phyloP scores from a whole-genome alignment of 2,113 vertebrate genomes.

The Sphaerodactylus townsendi region DNA sequence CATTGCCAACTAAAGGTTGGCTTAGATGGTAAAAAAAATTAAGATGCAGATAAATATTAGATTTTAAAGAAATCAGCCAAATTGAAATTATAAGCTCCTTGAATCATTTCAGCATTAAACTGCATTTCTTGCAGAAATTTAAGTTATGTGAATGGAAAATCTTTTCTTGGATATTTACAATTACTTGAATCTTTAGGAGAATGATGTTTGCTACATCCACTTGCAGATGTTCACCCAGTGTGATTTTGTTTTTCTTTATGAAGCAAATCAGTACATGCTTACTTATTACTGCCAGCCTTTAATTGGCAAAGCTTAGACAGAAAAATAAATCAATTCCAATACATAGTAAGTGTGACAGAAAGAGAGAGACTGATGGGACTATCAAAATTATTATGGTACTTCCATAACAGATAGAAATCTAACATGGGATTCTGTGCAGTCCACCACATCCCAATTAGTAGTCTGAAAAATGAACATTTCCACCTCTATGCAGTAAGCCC shows the following conservation, averaged over 20 bases:
- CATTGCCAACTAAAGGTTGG: constrained; percentile 49
- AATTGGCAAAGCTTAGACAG: constrained; percentile 55
- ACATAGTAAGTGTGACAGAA: neutral
- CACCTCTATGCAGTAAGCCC: neutral
- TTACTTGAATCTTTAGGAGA: constrained; percentile 64
- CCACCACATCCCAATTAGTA: neutral
- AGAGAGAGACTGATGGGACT: neutral
- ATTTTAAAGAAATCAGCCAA: constrained; percentile 33
- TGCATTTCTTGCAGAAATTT: constrained; percentile 59
- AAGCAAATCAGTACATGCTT: constrained; percentile 65
- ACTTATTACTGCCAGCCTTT: constrained; percentile 65
- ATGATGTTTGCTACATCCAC: constrained; percentile 46
- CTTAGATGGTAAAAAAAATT: constrained; percentile 48
- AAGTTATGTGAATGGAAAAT: constrained; percentile 65
- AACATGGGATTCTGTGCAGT: neutral
- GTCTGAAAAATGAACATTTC: neutral
- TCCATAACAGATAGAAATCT: neutral
- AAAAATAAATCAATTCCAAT: constrained; percentile 32
- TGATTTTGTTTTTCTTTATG: constrained; percentile 63
- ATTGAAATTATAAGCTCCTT: constrained; percentile 38
- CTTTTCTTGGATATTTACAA: constrained; percentile 58
- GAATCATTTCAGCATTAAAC: constrained; percentile 60
- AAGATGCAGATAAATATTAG: constrained; percentile 44
- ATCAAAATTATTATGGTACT: neutral
- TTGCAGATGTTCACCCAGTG: constrained; percentile 61